Conservation (phyloP, 2,888 invertebrate species). For the Oligia strigilis region DNA sequence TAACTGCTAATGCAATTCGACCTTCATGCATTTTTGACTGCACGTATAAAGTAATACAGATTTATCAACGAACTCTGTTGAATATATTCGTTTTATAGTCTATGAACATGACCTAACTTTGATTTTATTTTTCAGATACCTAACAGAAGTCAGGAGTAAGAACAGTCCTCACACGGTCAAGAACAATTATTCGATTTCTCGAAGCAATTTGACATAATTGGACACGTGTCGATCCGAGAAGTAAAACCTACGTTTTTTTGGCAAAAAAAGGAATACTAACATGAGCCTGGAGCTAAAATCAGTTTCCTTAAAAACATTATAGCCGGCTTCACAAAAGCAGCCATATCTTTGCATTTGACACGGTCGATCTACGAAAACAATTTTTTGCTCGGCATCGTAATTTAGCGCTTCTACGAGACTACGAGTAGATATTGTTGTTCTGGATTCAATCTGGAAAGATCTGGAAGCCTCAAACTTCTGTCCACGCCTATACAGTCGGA, state of each 20-base stretch:
- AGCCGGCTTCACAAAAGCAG: constrained; percentile 8
- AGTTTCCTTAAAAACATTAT: constrained; percentile 3
- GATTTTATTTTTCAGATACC: not conserved
- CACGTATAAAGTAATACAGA: not conserved
- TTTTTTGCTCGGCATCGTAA: not conserved
- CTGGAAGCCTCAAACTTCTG: constrained; percentile 15
- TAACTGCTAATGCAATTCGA: not conserved
- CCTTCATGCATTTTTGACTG: not conserved
- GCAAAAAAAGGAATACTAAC: not conserved
- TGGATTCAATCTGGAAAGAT: constrained; percentile 34
- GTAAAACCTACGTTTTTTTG: not conserved
- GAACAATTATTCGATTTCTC: constrained; percentile 13
- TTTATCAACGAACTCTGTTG: not conserved
- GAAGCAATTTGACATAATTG: constrained; percentile 12
- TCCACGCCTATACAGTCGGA: not conserved
- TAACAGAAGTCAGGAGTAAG: not conserved
- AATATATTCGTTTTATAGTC: not conserved
- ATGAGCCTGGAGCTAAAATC: not conserved
- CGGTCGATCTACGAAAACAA: constrained; percentile 15
- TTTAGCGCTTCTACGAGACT: not conserved
- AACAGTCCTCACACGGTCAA: not conserved
- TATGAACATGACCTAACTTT: not conserved
- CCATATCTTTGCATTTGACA: constrained; percentile 4
- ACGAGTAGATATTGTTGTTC: not conserved
- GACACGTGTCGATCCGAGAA: not conserved